These are phyloP conservation scores for Strix uralensis DNA, from an alignment of 2,113 vertebrate species.

Conservation along the genomic window DNA sequence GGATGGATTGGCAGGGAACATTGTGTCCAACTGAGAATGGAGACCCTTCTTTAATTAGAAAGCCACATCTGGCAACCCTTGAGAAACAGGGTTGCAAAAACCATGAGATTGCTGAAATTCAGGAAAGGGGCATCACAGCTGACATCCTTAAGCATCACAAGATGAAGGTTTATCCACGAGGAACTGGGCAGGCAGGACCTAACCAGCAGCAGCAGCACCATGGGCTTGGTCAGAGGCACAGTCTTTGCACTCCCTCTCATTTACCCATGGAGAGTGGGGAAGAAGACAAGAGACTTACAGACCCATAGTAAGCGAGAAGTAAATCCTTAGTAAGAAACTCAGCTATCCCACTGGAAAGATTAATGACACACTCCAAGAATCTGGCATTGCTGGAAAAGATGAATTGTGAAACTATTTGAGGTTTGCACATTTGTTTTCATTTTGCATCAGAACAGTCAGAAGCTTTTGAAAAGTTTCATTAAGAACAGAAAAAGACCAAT, in stretches of 20 bases:
- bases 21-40: neutral
- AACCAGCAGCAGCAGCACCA: neutral
- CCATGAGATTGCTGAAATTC: neutral
- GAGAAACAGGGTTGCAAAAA: neutral
- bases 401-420: neutral
- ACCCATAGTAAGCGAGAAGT: neutral
- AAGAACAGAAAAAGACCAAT: neutral
- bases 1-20: neutral
- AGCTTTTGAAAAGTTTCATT: neutral
- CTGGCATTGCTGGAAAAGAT: neutral
- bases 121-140: neutral
- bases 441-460: neutral
- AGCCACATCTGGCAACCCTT: neutral
- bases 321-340: neutral
- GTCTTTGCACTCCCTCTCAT: neutral
- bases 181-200: neutral
- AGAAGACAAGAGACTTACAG: neutral
- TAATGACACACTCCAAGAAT: neutral
- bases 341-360: neutral
- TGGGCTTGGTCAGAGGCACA: neutral
- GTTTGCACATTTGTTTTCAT: constrained; percentile 12
- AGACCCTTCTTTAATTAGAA: neutral
- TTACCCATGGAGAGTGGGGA: neutral
- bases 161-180: neutral
- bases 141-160: neutral